phyloP scores from a whole-genome alignment of 1,140 invertebrate species.

The Atta colombica region DNA sequence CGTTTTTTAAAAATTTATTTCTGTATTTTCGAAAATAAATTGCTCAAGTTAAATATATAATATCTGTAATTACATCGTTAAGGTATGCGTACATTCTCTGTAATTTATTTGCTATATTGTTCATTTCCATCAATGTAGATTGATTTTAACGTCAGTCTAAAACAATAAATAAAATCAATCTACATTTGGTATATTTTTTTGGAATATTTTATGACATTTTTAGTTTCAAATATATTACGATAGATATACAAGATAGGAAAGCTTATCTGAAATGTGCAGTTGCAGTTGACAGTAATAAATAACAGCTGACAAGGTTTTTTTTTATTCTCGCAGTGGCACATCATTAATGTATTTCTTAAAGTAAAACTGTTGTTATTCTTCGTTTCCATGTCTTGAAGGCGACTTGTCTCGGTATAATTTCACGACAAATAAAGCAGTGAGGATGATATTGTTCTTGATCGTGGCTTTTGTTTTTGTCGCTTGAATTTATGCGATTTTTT shows the following conservation, averaged over 20 bases:
- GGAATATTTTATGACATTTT: not conserved
- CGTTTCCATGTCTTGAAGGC: slow-evolving; percentile 4
- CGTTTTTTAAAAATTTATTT: slow-evolving; percentile 22
- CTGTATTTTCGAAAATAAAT: not conserved
- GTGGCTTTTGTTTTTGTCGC: not conserved
- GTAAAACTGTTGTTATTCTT: slow-evolving; percentile 29
- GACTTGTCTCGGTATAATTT: not conserved
- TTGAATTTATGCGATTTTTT: not conserved
- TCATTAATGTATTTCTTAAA: slow-evolving; percentile 37
- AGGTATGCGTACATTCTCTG: too few species aligned
- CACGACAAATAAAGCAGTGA: not conserved
- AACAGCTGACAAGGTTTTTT: slow-evolving; percentile 27
- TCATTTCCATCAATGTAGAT: too few species aligned
- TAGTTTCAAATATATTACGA: not conserved
- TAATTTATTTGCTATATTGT: too few species aligned
- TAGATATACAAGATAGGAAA: not conserved
- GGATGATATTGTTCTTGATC: not conserved
- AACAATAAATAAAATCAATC: too few species aligned
- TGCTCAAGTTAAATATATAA: slow-evolving; percentile 9
- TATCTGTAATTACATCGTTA: not conserved
- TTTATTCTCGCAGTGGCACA: not conserved
- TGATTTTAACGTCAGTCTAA: too few species aligned
- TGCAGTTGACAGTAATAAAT: slow-evolving; percentile 26
- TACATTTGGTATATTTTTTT: not conserved
- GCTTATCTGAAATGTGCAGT: not conserved